Evolutionary conservation across 2,888 invertebrate species (phyloP), one percentile per base, ranked within the genome.

Genomic region (Molorchus minor): DNA sequence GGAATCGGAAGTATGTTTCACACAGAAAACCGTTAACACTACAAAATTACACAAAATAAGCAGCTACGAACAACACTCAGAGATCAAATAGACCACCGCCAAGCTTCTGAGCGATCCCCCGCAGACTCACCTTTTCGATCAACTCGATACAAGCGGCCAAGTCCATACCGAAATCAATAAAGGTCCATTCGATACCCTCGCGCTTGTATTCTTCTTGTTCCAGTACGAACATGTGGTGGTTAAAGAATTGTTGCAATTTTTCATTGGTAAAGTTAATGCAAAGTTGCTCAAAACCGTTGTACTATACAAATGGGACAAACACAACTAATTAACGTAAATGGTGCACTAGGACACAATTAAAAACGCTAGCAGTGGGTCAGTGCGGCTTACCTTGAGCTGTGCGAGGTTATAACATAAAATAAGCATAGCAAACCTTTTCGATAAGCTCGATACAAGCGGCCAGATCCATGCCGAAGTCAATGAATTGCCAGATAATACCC

Each of bases 401-500:
- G 40, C 30, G 7, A 17, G 21, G 12, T 7, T 1, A 21, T 20
- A 58, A 63, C 25, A 60, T 44, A 53, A 56, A 46, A n/a, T n/a
- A 54, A 57, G 56, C 49, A 53, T 53, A 66, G 70, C 72, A 58
- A 72, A 94, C 95, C 94, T 96, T 96, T 88, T 96, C 96, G 82
- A 97, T 96, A 76, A 98, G 88, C 82, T 98, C 98, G 84, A 98
- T 98, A 88, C 97, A 98, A 84, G 96, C 94, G 80, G 94, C 88
- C 83, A 98, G 88, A 84, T 98, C 98, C 93, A 98, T 96, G 84
- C 98, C 98, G 83, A 98, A 98, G 87, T 98, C 98, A 86, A 98
- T 98, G 86, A 98, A 98, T 81, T 89, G 90, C 98, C 98, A 98
- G 78, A 92, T 88, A 84, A 98, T 98, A 79, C 97, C 97, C 85